Evolutionary conservation across 2,797 vertebrate species (phyloP).

Genomic region (Paratrypauchen microcephalus): DNA sequence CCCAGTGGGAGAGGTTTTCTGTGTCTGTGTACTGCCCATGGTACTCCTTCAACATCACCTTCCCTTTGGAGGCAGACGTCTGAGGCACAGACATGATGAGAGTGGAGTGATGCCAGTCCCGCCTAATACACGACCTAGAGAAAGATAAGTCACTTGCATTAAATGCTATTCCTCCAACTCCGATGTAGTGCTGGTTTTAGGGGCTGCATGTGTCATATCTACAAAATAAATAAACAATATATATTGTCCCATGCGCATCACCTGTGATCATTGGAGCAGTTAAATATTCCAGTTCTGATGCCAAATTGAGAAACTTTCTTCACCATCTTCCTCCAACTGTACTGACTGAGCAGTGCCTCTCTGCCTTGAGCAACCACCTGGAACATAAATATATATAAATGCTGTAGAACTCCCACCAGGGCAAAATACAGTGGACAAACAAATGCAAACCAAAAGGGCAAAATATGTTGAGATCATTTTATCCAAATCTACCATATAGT

Average conservation of each 20-base stretch:
- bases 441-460: too few relatives aligned
- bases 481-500: too few relatives aligned
- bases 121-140: conserved; percentile 72
- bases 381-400: too few relatives aligned
- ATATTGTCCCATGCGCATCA: conserved; percentile 45
- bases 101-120: conserved; percentile 93
- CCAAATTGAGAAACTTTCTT: conserved; percentile 97
- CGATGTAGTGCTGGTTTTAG: not conserved
- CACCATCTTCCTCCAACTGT: conserved; percentile 95
- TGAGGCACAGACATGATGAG: conserved; percentile 98
- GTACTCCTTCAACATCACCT: conserved; percentile 96
- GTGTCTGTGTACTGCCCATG: conserved; percentile 83
- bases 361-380: conserved; percentile 92
- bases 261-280: conserved; percentile 95
- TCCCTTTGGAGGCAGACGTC: conserved; percentile 95
- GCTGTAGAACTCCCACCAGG: not conserved
- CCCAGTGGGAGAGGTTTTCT: conserved; percentile 96
- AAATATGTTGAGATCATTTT: too few relatives aligned
- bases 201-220: not conserved
- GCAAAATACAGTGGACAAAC: not conserved
- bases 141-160: not conserved
- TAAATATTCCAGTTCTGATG: conserved; percentile 95
- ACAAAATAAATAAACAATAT: not conserved
- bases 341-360: conserved; percentile 87
- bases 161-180: not conserved